Conservation (phyloP, 1,140 invertebrate species). For the Leptestheria dahalacensis region DNA sequence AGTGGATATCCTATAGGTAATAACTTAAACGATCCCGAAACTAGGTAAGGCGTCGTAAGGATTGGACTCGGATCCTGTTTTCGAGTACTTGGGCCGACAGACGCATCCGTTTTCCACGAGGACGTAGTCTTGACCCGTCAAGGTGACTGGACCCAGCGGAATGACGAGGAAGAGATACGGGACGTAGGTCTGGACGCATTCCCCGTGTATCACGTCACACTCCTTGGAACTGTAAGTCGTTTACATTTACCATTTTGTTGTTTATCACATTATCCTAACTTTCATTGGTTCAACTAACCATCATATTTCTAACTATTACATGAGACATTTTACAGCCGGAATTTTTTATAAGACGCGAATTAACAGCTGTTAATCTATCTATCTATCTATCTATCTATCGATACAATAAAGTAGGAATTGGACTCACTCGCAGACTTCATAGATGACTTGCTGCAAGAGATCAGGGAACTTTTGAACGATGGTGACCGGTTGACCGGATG, state of each 20-base stretch:
- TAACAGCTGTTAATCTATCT: not conserved
- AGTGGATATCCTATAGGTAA: not conserved
- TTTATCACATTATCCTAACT: too few relatives aligned
- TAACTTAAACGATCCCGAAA: not conserved
- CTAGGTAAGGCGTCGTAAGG: not conserved
- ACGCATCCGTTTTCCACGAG: conserved; percentile 81
- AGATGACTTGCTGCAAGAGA: conserved; percentile 81
- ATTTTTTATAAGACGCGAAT: not conserved
- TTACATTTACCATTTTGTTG: not conserved
- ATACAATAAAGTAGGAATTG: not conserved
- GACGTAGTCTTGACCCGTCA: conserved; percentile 82
- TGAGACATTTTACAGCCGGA: too few relatives aligned
- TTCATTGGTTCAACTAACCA: too few relatives aligned
- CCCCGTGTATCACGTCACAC: conserved; percentile 71
- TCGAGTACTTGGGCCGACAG: conserved; percentile 64
- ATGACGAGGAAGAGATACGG: conserved; percentile 81
- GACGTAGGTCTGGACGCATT: conserved; percentile 81
- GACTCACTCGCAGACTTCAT: conserved; percentile 65
- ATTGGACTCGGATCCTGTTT: conserved; percentile 20
- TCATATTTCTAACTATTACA: too few relatives aligned
- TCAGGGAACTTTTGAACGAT: conserved; percentile 90
- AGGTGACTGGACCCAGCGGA: conserved; percentile 71
- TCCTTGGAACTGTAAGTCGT: conserved; percentile 55
- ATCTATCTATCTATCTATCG: not conserved
- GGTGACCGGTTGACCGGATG: conserved; percentile 77